Evolutionary conservation across 2,113 vertebrate genomes (phyloP), one percentile per base, ranked within the genome.

Genomic region (Miniopterus natalensis): DNA sequence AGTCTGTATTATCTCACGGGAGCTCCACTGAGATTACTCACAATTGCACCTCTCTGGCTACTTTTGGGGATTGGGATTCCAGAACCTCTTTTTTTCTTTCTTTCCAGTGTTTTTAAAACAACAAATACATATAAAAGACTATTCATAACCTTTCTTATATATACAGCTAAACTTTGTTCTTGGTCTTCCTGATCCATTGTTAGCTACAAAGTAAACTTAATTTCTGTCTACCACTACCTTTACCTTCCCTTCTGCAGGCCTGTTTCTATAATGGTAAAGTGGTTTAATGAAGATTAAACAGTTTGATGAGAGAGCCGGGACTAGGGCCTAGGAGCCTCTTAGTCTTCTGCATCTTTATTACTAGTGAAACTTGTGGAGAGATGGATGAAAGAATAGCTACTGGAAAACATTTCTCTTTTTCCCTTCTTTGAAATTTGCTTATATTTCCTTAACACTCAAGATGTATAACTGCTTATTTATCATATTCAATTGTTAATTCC

Each of bases 161-260:
- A 65, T 75, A 75, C 65, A 84, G 13, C 14, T 75, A 61, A 66
- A 65, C 47, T 78, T 42, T 78, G 14, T 78, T 84, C 84, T 49
- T n/a, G 12, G 70, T 31, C 61, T 70, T 63, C 79, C 51, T 57
- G 59, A 13, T 18, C 40, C 63, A 78, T 10, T 42, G 20, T 27
- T 65, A 49, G 51, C 51, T 84, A 90, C 21, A 59, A 90, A 85
- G 81, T 70, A 78, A 70, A 94, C 15, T 66, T 80, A 53, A 84
- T 25, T 61, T 61, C 20, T 68, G 13, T 57, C 31, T 75, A 78
- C 7, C 15, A 74, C 42, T 57, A 57, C 31, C 57, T 53, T 55
- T 23, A 73, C 25, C n/a, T 40, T 45, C 40, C 65, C 36, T 36
- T 74, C 47, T 83, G 45, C 23, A 53, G 31, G 29, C 53, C 53